phyloP scores from a whole-genome alignment of 2,888 invertebrate genomes.

The Anthophora plumipes region DNA sequence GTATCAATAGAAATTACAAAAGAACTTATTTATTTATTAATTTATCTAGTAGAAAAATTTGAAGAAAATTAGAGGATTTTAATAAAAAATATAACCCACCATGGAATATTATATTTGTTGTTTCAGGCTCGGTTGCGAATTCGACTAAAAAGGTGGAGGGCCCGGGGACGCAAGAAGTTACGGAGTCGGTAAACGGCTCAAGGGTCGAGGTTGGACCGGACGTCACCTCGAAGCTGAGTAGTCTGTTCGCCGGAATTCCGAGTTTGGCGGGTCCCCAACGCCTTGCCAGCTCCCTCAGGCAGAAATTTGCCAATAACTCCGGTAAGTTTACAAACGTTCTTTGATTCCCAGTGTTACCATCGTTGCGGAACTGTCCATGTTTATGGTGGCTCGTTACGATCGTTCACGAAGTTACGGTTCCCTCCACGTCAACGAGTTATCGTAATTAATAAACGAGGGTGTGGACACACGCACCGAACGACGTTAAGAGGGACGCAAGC shows the following conservation, averaged over 20 bases:
- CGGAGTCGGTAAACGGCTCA: slow-evolving; percentile 83
- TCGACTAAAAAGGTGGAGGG: slow-evolving; percentile 84
- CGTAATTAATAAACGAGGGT: slow-evolving; percentile 65
- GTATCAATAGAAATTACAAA: background rate
- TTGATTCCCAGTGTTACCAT: slow-evolving; percentile 37
- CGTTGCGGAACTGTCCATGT: slow-evolving; percentile 18
- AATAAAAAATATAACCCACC: background rate
- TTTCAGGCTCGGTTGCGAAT: slow-evolving; percentile 81
- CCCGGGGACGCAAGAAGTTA: slow-evolving; percentile 81
- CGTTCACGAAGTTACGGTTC: slow-evolving; percentile 57
- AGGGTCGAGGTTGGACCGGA: slow-evolving; percentile 79
- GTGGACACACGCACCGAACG: slow-evolving; percentile 41
- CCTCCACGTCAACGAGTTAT: slow-evolving; percentile 49
- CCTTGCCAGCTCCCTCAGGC: slow-evolving; percentile 82
- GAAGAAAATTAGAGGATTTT: background rate
- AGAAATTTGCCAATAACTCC: slow-evolving; percentile 82
- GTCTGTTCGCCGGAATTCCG: slow-evolving; percentile 82
- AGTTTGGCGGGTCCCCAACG: slow-evolving; percentile 83
- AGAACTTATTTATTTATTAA: background rate
- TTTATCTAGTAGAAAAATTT: background rate
- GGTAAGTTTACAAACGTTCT: slow-evolving; percentile 77
- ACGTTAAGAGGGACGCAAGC: slow-evolving; percentile 38
- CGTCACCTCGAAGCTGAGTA: slow-evolving; percentile 82
- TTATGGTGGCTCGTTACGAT: slow-evolving; percentile 61
- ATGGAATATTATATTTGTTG: background rate